Evolutionary conservation across 2,888 invertebrate species (phyloP).

Genomic region (Hydraecia micacea): DNA sequence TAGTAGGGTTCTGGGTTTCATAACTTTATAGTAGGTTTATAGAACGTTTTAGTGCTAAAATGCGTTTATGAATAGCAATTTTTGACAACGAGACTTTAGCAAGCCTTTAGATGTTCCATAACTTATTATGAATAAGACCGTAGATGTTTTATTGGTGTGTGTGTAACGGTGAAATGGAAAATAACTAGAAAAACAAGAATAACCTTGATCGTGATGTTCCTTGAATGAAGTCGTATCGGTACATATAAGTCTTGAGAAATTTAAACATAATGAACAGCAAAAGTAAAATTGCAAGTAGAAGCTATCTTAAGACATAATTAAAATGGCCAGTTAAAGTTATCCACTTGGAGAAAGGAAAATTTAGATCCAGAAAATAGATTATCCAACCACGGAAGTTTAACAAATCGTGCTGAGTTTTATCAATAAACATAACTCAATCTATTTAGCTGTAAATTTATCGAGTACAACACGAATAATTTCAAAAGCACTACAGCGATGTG

Average conservation of each 20-base stretch:
- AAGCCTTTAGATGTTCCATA: too few relatives aligned
- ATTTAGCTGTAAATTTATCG: slow-evolving; percentile 63
- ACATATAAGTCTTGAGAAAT: not conserved
- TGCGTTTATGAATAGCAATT: too few relatives aligned
- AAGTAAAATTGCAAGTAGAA: slow-evolving; percentile 30
- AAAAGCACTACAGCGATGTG: slow-evolving; percentile 64
- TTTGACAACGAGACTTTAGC: too few relatives aligned
- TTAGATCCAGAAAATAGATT: slow-evolving; percentile 70
- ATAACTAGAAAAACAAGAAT: not conserved
- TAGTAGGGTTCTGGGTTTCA: too few relatives aligned
- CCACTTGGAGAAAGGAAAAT: slow-evolving; percentile 68
- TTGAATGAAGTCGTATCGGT: not conserved
- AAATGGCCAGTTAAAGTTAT: slow-evolving; percentile 65
- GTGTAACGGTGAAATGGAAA: not conserved
- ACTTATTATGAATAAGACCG: too few relatives aligned
- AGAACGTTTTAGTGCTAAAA: too few relatives aligned
- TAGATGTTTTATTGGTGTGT: too few relatives aligned
- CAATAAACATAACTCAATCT: slow-evolving; percentile 72
- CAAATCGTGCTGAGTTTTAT: slow-evolving; percentile 69
- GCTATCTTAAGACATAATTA: slow-evolving; percentile 59
- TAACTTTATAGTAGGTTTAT: too few relatives aligned
- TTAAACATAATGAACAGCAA: not conserved
- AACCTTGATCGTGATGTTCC: not conserved
- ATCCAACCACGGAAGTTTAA: slow-evolving; percentile 69
- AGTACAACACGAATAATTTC: slow-evolving; percentile 67